phyloP scores from a whole-genome alignment of 2,888 invertebrate genomes.

The Tenthredo livida region DNA sequence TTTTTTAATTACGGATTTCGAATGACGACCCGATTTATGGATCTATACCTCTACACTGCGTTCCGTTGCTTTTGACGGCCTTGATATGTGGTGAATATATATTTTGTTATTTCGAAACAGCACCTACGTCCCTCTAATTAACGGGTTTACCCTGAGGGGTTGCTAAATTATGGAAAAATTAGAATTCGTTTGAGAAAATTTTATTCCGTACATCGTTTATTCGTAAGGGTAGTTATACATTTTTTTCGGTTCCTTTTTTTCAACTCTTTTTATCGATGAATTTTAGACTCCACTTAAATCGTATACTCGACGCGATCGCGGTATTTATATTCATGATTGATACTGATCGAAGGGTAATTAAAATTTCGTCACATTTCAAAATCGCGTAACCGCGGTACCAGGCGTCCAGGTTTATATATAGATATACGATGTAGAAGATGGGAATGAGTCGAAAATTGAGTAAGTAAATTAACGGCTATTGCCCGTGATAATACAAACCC shows the following conservation, averaged over 20 bases:
- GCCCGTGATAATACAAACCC: background rate
- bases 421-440: background rate
- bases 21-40: background rate
- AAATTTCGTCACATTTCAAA: conserved; percentile 9
- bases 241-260: background rate
- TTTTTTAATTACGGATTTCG: background rate
- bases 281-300: background rate
- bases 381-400: background rate
- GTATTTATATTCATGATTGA: background rate
- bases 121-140: background rate
- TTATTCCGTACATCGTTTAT: background rate
- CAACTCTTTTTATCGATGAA: background rate
- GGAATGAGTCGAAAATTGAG: background rate
- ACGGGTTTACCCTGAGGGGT: background rate
- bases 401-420: background rate
- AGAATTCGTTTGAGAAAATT: background rate
- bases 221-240: background rate
- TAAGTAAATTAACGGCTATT: conserved; percentile 23
- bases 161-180: background rate
- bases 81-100: background rate
- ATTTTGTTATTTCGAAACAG: background rate
- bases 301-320: background rate
- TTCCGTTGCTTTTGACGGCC: background rate
- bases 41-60: background rate
- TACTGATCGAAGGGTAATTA: conserved; percentile 6